Evolutionary conservation across 2,113 vertebrate genomes (phyloP), one percentile per base, ranked within the genome.

Genomic region (Cottus gobio): DNA sequence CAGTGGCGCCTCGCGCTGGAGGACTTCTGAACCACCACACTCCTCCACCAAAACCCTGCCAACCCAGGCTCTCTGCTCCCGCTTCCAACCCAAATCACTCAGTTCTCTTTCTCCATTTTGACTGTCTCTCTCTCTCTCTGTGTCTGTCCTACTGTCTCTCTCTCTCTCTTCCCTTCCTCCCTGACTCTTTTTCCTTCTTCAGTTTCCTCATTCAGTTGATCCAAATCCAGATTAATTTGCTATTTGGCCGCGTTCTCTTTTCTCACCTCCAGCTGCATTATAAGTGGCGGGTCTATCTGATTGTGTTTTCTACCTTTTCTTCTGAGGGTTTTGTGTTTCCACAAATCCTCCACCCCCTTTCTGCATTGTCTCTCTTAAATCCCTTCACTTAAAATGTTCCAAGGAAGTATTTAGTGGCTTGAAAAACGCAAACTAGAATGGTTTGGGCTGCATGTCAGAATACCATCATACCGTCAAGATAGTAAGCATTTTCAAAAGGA

Each of bases 1-100:
- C 94, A 93, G 91, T 95, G 96, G 96, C 96, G 96, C 96, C 96
- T 96, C 95, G 89, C 88, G 92, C 95, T 96, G 94, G 95, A 96
- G 95, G 95, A 95, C 96, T 96, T 96, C 95, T 94, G 96, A 96
- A 95, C 95, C 95, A 95, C 96, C 96, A 95, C 96, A 96, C 94
- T 94, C 93, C 94, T 95, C 94, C 95, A 93, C 92, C 92, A 91
- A 90, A 91, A 87, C 92, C 93, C 89, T 94, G 95, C 94, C 94
- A 95, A 92, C 93, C 90, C 94, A 82, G 82, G 82, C 89, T 94
- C 91, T 80, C 83, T 82, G 81, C 87, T 94, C 89, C 89, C 20
- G 76, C 86, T 93, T 91, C 93, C 90, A 92, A 91, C 87, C 87
- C 90, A 93, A 91, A 93, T 92, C 92, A 86, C 89, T 93, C 90